These are phyloP conservation scores for Varanus komodoensis DNA, from an alignment of 2,113 vertebrate species.

Conservation along the genomic window DNA sequence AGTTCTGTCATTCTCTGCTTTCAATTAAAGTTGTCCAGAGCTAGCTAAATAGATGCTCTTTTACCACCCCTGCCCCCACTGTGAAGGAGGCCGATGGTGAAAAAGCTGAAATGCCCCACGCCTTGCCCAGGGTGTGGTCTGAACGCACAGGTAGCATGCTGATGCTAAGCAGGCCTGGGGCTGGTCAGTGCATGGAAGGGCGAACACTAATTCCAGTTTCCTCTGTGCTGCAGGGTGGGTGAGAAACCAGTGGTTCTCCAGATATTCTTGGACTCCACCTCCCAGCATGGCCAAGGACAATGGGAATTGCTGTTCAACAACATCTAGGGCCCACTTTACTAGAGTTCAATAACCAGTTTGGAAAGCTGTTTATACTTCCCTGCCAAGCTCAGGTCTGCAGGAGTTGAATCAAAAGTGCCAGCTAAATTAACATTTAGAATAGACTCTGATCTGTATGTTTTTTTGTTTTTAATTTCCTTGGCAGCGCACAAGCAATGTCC, in stretches of 20 bases:
- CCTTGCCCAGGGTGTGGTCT: too few relatives aligned
- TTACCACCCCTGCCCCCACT: neutral
- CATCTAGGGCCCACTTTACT: too few relatives aligned
- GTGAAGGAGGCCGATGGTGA: neutral
- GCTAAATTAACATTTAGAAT: neutral
- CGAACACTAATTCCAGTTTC: neutral
- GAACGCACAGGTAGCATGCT: too few relatives aligned
- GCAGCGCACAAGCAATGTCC: slow-evolving; percentile 92
- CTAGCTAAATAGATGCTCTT: neutral
- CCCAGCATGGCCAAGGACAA: too few relatives aligned
- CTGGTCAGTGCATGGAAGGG: too few relatives aligned
- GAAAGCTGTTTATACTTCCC: neutral
- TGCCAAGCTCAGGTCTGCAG: neutral
- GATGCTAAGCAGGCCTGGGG: too few relatives aligned
- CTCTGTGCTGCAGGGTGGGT: neutral
- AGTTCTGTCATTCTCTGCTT: neutral
- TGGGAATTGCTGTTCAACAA: too few relatives aligned
- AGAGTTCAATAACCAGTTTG: neutral
- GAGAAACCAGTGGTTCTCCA: neutral
- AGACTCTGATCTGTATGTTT: neutral
- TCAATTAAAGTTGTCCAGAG: neutral
- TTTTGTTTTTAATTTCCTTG: slow-evolving; percentile 4
- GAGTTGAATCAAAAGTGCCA: rapidly evolving
- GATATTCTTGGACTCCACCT: too few relatives aligned
- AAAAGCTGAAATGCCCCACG: too few relatives aligned